phyloP scores from a whole-genome alignment of 2,888 invertebrate genomes.

The Eristalis arbustorum region DNA sequence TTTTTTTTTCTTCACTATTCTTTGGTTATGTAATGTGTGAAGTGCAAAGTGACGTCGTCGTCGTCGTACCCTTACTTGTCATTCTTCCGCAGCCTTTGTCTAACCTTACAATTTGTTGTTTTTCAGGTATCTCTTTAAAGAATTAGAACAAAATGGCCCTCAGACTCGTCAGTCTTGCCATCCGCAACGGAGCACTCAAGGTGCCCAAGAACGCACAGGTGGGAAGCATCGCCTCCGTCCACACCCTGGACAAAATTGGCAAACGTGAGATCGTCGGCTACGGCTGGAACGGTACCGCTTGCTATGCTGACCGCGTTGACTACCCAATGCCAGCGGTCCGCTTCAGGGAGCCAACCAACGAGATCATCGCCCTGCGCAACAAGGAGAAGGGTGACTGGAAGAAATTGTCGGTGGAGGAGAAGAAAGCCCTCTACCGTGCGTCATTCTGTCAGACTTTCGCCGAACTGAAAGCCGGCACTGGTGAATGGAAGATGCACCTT shows the following conservation, averaged over 20 bases:
- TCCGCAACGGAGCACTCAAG: constrained; percentile 74
- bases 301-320: constrained; percentile 89
- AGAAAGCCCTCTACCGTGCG: constrained; percentile 95
- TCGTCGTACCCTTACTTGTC: constrained; percentile 19
- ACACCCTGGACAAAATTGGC: constrained; percentile 83
- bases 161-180: constrained; percentile 75
- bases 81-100: constrained; percentile 3
- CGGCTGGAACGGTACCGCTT: constrained; percentile 91
- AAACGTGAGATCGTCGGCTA: constrained; percentile 94
- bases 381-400: constrained; percentile 99
- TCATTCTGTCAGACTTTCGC: constrained; percentile 96
- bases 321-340: constrained; percentile 95
- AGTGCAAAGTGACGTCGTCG: constrained; percentile 46
- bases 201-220: constrained; percentile 73
- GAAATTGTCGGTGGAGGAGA: constrained; percentile 92
- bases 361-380: constrained; percentile 87
- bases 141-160: constrained; percentile 75
- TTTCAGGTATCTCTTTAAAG: constrained; percentile 9
- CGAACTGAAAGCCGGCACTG: constrained; percentile 87
- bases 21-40: constrained; percentile 64
- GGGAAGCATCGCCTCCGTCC: constrained; percentile 77
- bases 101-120: constrained; percentile 21
- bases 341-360: constrained; percentile 89
- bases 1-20: not conserved
- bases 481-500: constrained; percentile 80